Evolutionary conservation across 1,140 invertebrate species (phyloP).

Genomic region (Bradynema listronoti): DNA sequence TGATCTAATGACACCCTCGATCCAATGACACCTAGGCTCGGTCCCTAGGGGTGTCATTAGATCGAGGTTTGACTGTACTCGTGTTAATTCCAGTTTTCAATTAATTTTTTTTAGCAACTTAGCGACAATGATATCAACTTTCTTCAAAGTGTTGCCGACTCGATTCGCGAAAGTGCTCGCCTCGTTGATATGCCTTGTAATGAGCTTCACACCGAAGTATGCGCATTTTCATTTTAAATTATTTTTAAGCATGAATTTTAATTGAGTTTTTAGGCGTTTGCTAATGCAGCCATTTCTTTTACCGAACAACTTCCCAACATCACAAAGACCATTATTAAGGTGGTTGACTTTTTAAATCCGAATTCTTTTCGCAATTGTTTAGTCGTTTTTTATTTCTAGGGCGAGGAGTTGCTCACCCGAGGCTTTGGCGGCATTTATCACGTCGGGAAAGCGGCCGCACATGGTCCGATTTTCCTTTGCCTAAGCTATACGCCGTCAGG

Average conservation of each 20-base stretch:
- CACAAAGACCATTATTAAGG: constrained; percentile 44
- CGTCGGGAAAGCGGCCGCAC: constrained; percentile 72
- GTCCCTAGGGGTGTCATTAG: too few species aligned
- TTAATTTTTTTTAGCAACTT: constrained; percentile 33
- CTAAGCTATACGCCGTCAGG: constrained; percentile 67
- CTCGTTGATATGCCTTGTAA: constrained; percentile 49
- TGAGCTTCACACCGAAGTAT: constrained; percentile 40
- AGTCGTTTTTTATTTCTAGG: constrained; percentile 23
- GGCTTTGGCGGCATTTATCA: constrained; percentile 69
- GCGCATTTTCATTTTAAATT: neutral
- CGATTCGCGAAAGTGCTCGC: constrained; percentile 33
- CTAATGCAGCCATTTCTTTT: constrained; percentile 39
- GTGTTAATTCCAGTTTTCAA: too few species aligned
- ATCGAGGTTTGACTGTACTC: too few species aligned
- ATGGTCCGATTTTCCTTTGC: constrained; percentile 72
- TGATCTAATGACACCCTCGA: too few species aligned
- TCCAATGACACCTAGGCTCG: too few species aligned
- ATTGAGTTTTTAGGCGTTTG: constrained; percentile 32
- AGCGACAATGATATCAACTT: constrained; percentile 40
- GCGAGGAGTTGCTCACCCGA: constrained; percentile 38
- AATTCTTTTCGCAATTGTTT: neutral
- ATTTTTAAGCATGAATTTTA: neutral
- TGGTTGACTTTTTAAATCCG: neutral
- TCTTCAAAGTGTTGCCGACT: constrained; percentile 32
- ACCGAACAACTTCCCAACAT: constrained; percentile 30